These are phyloP conservation scores for Tetragonula clypearis DNA, from an alignment of 1,140 invertebrate genomes.

Conservation along the genomic window DNA sequence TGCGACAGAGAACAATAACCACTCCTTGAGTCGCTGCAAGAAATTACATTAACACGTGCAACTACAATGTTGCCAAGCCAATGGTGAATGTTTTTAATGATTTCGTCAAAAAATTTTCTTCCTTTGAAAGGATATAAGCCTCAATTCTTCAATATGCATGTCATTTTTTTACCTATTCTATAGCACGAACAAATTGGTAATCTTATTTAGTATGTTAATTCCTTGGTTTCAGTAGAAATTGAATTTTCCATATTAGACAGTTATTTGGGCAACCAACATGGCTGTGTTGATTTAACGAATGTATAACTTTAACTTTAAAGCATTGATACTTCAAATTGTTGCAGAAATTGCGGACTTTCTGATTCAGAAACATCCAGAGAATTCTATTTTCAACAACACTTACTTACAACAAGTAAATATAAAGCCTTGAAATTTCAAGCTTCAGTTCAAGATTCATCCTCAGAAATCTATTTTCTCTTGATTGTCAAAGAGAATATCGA, in stretches of 20 bases:
- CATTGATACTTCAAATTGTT: background rate
- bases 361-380: background rate
- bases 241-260: too few species aligned
- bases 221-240: too few species aligned
- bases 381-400: background rate
- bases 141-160: too few species aligned
- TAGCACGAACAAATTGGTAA: too few species aligned
- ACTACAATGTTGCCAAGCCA: background rate
- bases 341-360: background rate
- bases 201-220: too few species aligned
- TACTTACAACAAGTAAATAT: too few species aligned
- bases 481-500: too few species aligned
- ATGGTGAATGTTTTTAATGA: background rate
- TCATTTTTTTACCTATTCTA: too few species aligned
- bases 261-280: background rate
- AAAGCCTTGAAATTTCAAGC: too few species aligned
- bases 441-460: too few species aligned
- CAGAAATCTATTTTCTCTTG: too few species aligned
- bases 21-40: conserved; percentile 18
- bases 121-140: background rate
- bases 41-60: conserved; percentile 26
- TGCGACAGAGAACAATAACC: conserved; percentile 46
- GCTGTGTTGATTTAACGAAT: background rate
- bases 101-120: background rate
- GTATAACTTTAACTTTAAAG: background rate